phyloP scores from a whole-genome alignment of 1,140 invertebrate species.

The Drosophila bocqueti region DNA sequence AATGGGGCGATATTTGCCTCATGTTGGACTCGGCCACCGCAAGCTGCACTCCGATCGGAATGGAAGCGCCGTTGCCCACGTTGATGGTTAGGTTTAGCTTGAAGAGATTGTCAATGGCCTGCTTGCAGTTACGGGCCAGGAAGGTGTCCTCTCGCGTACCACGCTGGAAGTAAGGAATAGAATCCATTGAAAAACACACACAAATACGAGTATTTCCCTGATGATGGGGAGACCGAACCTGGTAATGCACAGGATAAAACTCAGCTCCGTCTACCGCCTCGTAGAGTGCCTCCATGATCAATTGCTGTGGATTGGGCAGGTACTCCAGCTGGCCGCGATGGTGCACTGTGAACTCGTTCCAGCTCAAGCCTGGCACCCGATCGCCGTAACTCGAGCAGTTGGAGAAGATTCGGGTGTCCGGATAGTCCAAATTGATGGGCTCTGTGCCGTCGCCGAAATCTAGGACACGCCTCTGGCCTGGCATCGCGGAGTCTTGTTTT shows the following conservation, averaged over 20 bases:
- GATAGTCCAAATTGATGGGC: slow-evolving; percentile 56
- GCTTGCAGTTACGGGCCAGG: slow-evolving; percentile 52
- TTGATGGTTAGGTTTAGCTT: slow-evolving; percentile 22
- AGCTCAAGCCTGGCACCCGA: slow-evolving; percentile 35
- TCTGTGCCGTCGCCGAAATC: slow-evolving; percentile 33
- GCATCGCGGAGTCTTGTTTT: slow-evolving; percentile 7
- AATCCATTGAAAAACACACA: background rate
- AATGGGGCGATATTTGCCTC: slow-evolving; percentile 46
- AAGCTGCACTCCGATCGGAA: slow-evolving; percentile 37
- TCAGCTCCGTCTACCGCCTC: slow-evolving; percentile 50
- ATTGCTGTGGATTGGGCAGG: slow-evolving; percentile 16
- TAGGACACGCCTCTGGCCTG: slow-evolving; percentile 25
- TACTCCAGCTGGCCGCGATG: slow-evolving; percentile 45
- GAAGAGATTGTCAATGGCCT: slow-evolving; percentile 62
- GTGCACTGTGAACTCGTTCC: slow-evolving; percentile 54
- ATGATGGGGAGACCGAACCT: slow-evolving; percentile 22
- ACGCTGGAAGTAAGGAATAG: slow-evolving; percentile 12
- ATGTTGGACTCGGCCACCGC: slow-evolving; percentile 45
- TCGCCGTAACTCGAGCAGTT: slow-evolving; percentile 43
- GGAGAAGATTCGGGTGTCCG: slow-evolving; percentile 14
- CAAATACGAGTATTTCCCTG: no score
- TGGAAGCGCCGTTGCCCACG: background rate
- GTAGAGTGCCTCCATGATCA: slow-evolving; percentile 51
- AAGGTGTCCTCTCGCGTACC: slow-evolving; percentile 42
- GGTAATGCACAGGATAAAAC: slow-evolving; percentile 57